Evolutionary conservation across 2,113 vertebrate species (phyloP).

Genomic region (Lampris incognitus): DNA sequence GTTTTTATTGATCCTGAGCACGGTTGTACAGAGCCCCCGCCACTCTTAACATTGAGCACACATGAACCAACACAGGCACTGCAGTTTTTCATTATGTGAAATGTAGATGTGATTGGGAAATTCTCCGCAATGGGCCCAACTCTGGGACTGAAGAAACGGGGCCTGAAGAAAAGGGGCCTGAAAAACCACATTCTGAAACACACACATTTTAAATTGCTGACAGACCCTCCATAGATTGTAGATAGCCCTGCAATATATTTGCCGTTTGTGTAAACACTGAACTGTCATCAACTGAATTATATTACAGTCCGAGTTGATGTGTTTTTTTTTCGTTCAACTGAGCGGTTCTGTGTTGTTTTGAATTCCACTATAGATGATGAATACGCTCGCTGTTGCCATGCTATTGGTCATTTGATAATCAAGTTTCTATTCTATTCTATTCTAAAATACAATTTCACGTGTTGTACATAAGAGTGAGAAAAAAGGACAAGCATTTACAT

Average conservation of each 20-base stretch:
- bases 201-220: conserved; percentile 16
- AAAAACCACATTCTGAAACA: conserved; percentile 15
- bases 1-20: conserved; percentile 81
- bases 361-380: not conserved
- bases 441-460: no score
- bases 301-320: not conserved
- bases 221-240: conserved; percentile 15
- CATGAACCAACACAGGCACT: conserved; percentile 75
- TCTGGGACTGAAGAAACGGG: conserved; percentile 30
- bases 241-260: conserved; percentile 24
- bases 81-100: conserved; percentile 89
- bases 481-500: no score
- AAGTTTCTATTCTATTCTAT: not conserved
- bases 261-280: conserved; percentile 2
- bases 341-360: not conserved
- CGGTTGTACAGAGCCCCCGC: conserved; percentile 78
- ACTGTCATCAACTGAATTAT: conserved; percentile 17
- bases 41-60: conserved; percentile 81
- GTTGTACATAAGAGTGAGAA: no score
- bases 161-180: conserved; percentile 62
- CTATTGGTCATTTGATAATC: not conserved
- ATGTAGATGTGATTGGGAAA: conserved; percentile 89
- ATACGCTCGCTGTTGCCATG: not conserved
- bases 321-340: conserved; percentile 6
- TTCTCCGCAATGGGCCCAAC: conserved; percentile 73